phyloP scores from a whole-genome alignment of 2,113 vertebrate species.

The Sula dactylatra region DNA sequence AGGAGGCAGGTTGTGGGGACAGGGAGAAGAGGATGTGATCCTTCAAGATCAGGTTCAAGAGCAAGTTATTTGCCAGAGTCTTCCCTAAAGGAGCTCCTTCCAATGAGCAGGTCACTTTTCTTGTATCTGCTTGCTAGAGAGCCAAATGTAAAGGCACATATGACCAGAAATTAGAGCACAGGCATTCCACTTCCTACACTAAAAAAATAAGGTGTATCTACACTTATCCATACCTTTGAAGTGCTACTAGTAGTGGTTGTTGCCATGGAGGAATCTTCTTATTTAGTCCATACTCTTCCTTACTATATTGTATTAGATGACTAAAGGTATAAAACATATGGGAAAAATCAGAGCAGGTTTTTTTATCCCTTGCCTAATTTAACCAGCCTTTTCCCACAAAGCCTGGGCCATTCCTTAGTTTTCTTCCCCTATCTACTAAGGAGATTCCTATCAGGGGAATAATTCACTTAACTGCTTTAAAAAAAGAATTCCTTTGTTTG shows the following conservation, averaged over 20 bases:
- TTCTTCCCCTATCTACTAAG: background rate
- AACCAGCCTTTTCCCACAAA: background rate
- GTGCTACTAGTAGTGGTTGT: background rate
- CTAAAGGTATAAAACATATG: background rate
- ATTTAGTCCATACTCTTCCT: background rate
- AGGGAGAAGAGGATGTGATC: background rate
- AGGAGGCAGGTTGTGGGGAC: background rate
- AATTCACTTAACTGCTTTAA: slow-evolving; percentile 54
- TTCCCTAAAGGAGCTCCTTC: background rate
- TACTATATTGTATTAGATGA: background rate
- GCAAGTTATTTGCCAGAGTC: background rate
- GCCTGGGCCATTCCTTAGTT: background rate
- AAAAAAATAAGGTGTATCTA: background rate
- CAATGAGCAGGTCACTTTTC: background rate
- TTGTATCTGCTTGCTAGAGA: background rate
- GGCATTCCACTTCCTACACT: background rate
- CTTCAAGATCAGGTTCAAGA: background rate
- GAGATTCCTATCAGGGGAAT: slow-evolving; percentile 36
- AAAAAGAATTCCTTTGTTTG: slow-evolving; percentile 28
- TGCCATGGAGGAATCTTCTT: background rate
- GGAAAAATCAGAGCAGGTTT: background rate
- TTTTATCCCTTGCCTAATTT: background rate
- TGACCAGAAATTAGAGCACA: background rate
- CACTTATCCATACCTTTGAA: background rate
- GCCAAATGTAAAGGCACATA: background rate